Percentiles rank a stretch among this genome's conserved stretches.
phyloP scores from a whole-genome alignment of 2,888 invertebrate species.

The Ornithoptera alexandrae region DNA sequence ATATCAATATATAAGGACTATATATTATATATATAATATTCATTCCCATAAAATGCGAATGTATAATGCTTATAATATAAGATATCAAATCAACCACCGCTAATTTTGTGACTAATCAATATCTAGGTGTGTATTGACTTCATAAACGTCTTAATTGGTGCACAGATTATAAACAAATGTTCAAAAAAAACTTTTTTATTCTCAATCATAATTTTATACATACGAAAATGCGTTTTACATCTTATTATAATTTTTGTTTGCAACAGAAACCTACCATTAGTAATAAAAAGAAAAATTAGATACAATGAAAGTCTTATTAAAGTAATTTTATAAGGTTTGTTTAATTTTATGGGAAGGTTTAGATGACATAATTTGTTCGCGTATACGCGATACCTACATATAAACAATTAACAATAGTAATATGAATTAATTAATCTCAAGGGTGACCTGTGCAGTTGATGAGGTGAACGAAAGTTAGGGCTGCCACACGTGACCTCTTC shows the following conservation, averaged over 20 bases:
- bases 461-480: slow-evolving; percentile 21
- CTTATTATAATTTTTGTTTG: too few species aligned
- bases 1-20: not conserved
- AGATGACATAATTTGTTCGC: slow-evolving; percentile 5
- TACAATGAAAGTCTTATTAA: not conserved
- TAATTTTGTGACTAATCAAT: not conserved
- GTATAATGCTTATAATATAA: not conserved
- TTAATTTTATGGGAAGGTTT: not conserved
- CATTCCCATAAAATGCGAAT: not conserved
- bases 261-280: not conserved
- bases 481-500: not conserved
- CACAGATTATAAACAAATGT: too few species aligned
- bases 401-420: slow-evolving; percentile 23
- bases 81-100: not conserved
- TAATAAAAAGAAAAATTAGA: not conserved
- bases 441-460: slow-evolving; percentile 21
- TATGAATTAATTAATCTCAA: slow-evolving; percentile 28
- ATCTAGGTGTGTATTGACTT: too few species aligned
- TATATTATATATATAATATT: not conserved
- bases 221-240: too few species aligned
- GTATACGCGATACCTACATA: slow-evolving; percentile 5
- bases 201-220: too few species aligned
- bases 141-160: too few species aligned
- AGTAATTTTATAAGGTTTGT: not conserved
- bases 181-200: too few species aligned